Evolutionary conservation across 2,888 invertebrate genomes (phyloP).

Genomic region (Strigamia transsilvanica): DNA sequence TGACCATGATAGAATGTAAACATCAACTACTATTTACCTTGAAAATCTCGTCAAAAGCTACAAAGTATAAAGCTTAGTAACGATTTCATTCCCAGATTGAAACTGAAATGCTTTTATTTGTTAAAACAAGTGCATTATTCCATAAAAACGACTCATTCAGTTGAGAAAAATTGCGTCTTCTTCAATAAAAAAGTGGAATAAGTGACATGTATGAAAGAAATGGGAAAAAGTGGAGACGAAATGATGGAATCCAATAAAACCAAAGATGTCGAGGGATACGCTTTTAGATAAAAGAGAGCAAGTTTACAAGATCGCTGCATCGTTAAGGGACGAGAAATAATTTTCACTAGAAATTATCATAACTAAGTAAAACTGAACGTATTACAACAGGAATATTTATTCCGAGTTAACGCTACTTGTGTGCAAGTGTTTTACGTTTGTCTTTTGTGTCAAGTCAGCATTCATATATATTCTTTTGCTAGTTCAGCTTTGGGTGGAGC

Average conservation of each 20-base stretch:
- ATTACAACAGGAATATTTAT: not conserved
- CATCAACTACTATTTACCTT: not conserved
- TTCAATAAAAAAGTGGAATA: slow-evolving; percentile 19
- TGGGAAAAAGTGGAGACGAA: not conserved
- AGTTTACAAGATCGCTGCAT: not conserved
- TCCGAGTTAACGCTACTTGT: slow-evolving; percentile 6
- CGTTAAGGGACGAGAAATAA: not conserved
- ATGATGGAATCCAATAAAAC: slow-evolving; percentile 33
- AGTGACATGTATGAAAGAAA: slow-evolving; percentile 13
- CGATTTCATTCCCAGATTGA: not conserved
- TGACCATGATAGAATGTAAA: no score
- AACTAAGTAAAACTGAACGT: not conserved
- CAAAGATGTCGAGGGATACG: slow-evolving; percentile 10
- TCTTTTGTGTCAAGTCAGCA: slow-evolving; percentile 34
- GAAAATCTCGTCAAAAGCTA: not conserved
- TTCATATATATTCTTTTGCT: slow-evolving; percentile 29
- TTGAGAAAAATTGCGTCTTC: slow-evolving; percentile 4
- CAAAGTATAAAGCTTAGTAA: not conserved
- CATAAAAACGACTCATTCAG: slow-evolving; percentile 23
- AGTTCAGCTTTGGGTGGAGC: slow-evolving; percentile 40
- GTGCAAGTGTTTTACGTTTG: not conserved
- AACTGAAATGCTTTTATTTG: not conserved
- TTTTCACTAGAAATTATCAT: not conserved
- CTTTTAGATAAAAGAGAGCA: not conserved
- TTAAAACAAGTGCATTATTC: slow-evolving; percentile 19